These are phyloP conservation scores for Phenganax subtilis DNA, from an alignment of 92 coral and sea anemone species.

Conservation along the genomic window DNA sequence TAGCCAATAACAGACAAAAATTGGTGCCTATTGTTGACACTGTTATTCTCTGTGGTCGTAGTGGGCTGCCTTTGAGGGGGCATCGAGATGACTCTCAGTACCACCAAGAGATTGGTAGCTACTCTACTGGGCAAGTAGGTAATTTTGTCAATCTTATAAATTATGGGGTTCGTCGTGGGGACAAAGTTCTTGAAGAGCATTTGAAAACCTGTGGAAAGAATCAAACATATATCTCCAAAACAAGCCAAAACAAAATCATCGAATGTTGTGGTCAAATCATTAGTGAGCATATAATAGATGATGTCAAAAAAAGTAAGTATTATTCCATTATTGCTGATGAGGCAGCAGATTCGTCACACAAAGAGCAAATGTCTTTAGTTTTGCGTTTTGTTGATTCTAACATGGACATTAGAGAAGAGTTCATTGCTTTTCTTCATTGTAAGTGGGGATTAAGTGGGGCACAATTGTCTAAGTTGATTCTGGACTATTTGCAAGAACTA, in stretches of 20 bases:
- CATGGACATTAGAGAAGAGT: too few relatives aligned
- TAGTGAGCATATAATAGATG: not conserved
- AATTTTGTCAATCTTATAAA: slow-evolving; percentile 15
- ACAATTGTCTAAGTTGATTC: too few relatives aligned
- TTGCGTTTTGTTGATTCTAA: too few relatives aligned
- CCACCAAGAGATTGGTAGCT: slow-evolving; percentile 9
- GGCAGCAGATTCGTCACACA: too few relatives aligned
- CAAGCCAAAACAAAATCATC: slow-evolving; percentile 22
- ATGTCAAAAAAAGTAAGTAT: too few relatives aligned
- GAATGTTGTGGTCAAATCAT: slow-evolving; percentile 14
- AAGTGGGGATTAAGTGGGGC: too few relatives aligned
- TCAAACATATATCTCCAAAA: slow-evolving; percentile 8
- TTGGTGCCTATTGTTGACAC: not conserved
- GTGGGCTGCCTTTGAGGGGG: slow-evolving; percentile 23
- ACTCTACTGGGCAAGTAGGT: slow-evolving; percentile 13
- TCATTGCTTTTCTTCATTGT: too few relatives aligned
- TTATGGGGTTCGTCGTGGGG: slow-evolving; percentile 13
- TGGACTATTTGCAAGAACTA: too few relatives aligned
- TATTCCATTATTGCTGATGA: too few relatives aligned
- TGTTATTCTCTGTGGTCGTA: not conserved
- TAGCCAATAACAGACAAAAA: not conserved
- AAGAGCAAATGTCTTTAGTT: too few relatives aligned
- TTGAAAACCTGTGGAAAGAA: slow-evolving; percentile 13
- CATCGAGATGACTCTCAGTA: slow-evolving; percentile 31
- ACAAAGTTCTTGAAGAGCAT: slow-evolving; percentile 16